A percentile compares a stretch with the other conserved stretches of the same genome.
Conservation (phyloP, 2,113 vertebrate genomes). For the Tauraco erythrolophus region DNA sequence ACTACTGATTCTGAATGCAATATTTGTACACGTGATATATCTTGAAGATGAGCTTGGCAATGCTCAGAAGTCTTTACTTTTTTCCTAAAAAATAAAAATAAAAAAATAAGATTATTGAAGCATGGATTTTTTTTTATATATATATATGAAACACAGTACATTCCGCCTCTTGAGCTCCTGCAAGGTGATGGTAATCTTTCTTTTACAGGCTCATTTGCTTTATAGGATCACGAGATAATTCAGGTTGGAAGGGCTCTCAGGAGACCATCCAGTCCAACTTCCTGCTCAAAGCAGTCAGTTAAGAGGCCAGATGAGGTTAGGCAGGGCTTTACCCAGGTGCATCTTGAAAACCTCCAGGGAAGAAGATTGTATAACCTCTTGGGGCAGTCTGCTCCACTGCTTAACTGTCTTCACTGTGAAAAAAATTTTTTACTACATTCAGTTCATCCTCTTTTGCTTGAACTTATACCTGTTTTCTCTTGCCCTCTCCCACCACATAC, state of each 20-base stretch:
- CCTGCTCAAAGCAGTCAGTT: background rate
- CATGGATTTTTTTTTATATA: background rate
- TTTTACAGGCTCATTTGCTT: background rate
- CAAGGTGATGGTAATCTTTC: background rate
- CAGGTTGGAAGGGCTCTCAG: background rate
- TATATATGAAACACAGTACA: background rate
- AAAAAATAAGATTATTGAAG: background rate
- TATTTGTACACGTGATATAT: background rate
- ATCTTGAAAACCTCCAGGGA: background rate
- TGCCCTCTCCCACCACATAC: background rate
- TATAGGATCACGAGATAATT: background rate
- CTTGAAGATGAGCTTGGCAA: background rate
- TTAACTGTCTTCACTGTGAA: background rate
- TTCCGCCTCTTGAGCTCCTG: background rate
- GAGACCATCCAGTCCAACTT: background rate
- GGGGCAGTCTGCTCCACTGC: background rate
- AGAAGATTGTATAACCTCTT: background rate
- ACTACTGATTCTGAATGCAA: background rate
- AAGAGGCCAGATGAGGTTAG: background rate
- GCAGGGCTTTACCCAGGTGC: background rate
- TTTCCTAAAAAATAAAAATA: background rate
- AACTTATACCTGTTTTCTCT: background rate
- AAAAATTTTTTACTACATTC: background rate
- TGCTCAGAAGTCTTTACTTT: background rate
- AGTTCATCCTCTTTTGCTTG: background rate